phyloP scores from a whole-genome alignment of 1,140 invertebrate genomes.

The Vanessa atalanta region DNA sequence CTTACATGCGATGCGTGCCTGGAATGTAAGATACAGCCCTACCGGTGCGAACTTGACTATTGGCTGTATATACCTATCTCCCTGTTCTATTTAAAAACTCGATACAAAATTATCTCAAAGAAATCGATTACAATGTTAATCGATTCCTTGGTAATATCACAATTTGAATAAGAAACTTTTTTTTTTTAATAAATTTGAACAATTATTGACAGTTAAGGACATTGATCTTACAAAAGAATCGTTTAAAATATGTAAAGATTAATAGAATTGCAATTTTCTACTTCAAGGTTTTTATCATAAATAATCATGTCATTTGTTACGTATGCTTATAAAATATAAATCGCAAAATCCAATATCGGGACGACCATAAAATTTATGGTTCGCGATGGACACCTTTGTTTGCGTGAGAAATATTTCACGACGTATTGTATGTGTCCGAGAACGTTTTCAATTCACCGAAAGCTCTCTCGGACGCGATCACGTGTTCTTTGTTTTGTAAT shows the following conservation, averaged over 20 bases:
- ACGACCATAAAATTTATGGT: slow-evolving; percentile 61
- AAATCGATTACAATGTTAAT: not conserved
- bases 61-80: not conserved
- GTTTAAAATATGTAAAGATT: not conserved
- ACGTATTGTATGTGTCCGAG: slow-evolving; percentile 45
- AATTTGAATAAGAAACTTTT: not conserved
- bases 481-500: slow-evolving; percentile 11
- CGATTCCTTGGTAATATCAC: not conserved
- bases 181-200: too few relatives aligned
- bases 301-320: slow-evolving; percentile 45
- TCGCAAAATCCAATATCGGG: slow-evolving; percentile 64
- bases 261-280: not conserved
- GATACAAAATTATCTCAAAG: not conserved
- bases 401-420: slow-evolving; percentile 56
- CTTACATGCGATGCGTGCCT: slow-evolving; percentile 29
- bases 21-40: slow-evolving; percentile 23
- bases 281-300: slow-evolving; percentile 8
- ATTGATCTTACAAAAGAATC: not conserved
- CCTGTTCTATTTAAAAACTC: slow-evolving; percentile 9
- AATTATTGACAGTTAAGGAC: not conserved
- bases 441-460: slow-evolving; percentile 59
- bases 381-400: slow-evolving; percentile 53
- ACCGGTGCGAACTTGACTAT: slow-evolving; percentile 18
- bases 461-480: slow-evolving; percentile 43
- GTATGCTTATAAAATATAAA: slow-evolving; percentile 42